A percentile compares a stretch with the other conserved stretches of the same genome.
Evolutionary conservation across 2,888 invertebrate species (phyloP).

Genomic region (Calephelis perditalis): DNA sequence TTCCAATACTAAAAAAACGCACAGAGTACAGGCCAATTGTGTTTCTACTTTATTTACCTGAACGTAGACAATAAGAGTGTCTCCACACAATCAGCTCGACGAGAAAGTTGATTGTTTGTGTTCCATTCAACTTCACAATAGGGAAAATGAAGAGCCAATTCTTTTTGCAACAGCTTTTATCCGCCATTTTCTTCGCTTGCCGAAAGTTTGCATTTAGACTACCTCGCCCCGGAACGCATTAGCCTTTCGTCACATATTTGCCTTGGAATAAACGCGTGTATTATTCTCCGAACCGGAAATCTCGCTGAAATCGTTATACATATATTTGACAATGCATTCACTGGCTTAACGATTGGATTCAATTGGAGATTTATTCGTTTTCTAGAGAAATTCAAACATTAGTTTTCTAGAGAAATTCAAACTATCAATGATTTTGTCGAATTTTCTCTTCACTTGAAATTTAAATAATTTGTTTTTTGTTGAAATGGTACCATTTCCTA

Average conservation of each 20-base stretch:
- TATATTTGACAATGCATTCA: conserved; percentile 34
- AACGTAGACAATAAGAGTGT: conserved; percentile 68
- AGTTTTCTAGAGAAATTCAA: no score
- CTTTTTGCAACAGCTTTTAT: conserved; percentile 64
- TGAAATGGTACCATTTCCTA: no score
- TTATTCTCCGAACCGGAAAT: conserved; percentile 51
- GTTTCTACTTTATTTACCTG: conserved; percentile 69
- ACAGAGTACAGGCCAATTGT: conserved; percentile 57
- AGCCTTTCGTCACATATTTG: conserved; percentile 59
- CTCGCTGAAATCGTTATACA: conserved; percentile 55
- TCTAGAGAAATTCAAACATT: no score
- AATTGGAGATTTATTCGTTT: neutral
- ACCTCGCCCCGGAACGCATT: conserved; percentile 59
- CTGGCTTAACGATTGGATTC: conserved; percentile 11
- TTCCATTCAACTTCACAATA: conserved; percentile 72
- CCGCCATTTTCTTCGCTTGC: conserved; percentile 59
- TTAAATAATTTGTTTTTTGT: no score
- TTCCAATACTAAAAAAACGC: conserved; percentile 31
- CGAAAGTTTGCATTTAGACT: conserved; percentile 67
- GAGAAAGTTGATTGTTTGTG: conserved; percentile 70
- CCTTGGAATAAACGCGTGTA: conserved; percentile 53
- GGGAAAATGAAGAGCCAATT: conserved; percentile 74
- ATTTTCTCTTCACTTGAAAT: no score
- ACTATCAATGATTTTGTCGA: no score
- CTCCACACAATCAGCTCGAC: conserved; percentile 67